Conservation (phyloP, 2,797 vertebrate species). For the Sebastes kiyomatsui region DNA sequence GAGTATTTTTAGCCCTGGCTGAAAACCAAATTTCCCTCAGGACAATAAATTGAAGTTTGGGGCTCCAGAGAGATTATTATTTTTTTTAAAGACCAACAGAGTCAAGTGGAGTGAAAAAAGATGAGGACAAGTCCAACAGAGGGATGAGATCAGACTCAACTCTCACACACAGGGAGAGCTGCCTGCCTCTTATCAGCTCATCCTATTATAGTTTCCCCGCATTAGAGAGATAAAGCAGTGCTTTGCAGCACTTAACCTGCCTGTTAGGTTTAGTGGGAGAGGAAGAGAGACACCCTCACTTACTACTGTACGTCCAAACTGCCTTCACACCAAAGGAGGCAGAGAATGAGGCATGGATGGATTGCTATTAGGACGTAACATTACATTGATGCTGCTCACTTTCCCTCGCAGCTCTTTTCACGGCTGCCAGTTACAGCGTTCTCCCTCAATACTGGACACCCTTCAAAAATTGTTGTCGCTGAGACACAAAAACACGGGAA, state of each 20-base stretch:
- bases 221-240: constrained; percentile 37
- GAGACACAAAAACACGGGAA: too few relatives aligned
- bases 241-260: constrained; percentile 58
- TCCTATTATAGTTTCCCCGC: constrained; percentile 44
- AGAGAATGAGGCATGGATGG: background rate
- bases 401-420: too few relatives aligned
- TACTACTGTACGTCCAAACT: background rate
- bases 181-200: constrained; percentile 25
- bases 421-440: too few relatives aligned
- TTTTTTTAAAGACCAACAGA: background rate
- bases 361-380: too few relatives aligned
- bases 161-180: background rate
- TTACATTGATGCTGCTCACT: too few relatives aligned
- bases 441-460: too few relatives aligned
- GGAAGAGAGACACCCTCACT: constrained; percentile 16
- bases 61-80: background rate
- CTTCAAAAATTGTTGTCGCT: too few relatives aligned
- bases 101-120: background rate
- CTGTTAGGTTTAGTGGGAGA: constrained; percentile 39
- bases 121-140: background rate
- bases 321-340: background rate
- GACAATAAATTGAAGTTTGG: constrained; percentile 15
- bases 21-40: background rate
- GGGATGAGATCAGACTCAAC: background rate
- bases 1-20: constrained; percentile 25